Evolutionary conservation across 2,797 vertebrate species (phyloP).

Genomic region (Notamacropus eugenii): DNA sequence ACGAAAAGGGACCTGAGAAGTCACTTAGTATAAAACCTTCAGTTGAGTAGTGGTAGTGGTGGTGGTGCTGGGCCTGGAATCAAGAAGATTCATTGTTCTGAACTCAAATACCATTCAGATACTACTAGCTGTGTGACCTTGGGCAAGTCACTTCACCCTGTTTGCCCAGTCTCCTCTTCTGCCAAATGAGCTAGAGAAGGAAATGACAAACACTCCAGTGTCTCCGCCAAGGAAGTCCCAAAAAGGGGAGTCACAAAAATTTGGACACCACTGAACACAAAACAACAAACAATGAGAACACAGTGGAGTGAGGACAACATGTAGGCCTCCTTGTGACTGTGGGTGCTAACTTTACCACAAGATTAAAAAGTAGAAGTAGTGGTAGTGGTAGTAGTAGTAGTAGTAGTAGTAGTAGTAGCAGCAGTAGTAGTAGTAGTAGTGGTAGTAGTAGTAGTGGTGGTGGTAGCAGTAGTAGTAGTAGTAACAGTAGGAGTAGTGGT

Average conservation of each 20-base stretch:
- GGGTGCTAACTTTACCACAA: neutral
- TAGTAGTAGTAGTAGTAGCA: too few relatives aligned
- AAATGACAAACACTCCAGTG: neutral
- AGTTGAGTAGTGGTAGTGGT: neutral
- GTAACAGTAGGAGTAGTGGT: too few relatives aligned
- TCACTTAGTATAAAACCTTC: neutral
- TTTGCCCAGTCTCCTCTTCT: neutral
- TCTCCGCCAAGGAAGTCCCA: neutral
- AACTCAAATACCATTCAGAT: neutral
- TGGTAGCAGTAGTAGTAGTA: too few relatives aligned
- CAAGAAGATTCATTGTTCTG: neutral
- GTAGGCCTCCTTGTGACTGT: neutral
- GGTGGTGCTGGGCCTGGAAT: too few relatives aligned
- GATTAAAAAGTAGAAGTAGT: neutral
- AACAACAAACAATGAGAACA: neutral
- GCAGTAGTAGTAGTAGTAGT: too few relatives aligned
- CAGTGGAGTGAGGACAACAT: neutral
- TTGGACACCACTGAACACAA: neutral
- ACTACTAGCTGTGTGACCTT: neutral
- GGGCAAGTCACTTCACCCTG: neutral
- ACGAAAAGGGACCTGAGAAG: neutral
- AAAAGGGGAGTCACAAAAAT: neutral
- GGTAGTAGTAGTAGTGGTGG: too few relatives aligned
- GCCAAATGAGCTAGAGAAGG: neutral
- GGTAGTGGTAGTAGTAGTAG: too few relatives aligned